phyloP scores from a whole-genome alignment of 2,113 vertebrate genomes.

The Paraplagusia blochii region DNA sequence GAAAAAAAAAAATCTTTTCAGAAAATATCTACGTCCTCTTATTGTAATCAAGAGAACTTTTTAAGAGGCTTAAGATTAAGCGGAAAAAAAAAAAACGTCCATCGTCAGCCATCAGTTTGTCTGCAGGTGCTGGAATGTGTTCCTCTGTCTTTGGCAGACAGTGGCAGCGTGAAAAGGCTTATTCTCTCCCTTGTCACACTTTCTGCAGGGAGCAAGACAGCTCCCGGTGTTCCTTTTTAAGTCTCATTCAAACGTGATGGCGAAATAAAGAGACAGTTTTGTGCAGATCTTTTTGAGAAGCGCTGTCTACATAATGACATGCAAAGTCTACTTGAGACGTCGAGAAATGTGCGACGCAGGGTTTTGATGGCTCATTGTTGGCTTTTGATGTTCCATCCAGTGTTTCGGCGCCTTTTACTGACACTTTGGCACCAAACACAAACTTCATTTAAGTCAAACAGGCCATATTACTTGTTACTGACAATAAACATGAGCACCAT shows the following conservation, averaged over 20 bases:
- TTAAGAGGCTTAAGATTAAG: too few relatives aligned
- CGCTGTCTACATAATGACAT: slow-evolving; percentile 25
- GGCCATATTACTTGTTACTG: slow-evolving; percentile 13
- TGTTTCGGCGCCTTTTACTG: slow-evolving; percentile 16
- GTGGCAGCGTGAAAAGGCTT: slow-evolving; percentile 30
- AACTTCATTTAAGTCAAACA: slow-evolving; percentile 7
- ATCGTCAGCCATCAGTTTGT: not conserved
- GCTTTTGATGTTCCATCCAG: slow-evolving; percentile 21
- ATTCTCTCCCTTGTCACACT: slow-evolving; percentile 30
- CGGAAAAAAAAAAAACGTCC: not conserved
- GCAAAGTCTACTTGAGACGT: slow-evolving; percentile 15
- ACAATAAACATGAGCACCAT: not conserved
- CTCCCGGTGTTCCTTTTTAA: slow-evolving; percentile 39
- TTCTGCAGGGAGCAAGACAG: slow-evolving; percentile 34
- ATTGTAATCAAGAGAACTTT: too few relatives aligned
- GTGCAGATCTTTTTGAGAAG: slow-evolving; percentile 12
- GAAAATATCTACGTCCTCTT: too few relatives aligned
- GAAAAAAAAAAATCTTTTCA: too few relatives aligned
- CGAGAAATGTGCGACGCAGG: not conserved
- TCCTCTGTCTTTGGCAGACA: slow-evolving; percentile 18
- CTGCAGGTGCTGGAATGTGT: slow-evolving; percentile 18
- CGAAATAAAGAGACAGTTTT: slow-evolving; percentile 32
- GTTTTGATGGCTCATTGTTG: slow-evolving; percentile 5
- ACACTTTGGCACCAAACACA: slow-evolving; percentile 15
- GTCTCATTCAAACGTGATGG: slow-evolving; percentile 30